phyloP scores from a whole-genome alignment of 2,888 invertebrate species.

The Heterodera filipjevi region DNA sequence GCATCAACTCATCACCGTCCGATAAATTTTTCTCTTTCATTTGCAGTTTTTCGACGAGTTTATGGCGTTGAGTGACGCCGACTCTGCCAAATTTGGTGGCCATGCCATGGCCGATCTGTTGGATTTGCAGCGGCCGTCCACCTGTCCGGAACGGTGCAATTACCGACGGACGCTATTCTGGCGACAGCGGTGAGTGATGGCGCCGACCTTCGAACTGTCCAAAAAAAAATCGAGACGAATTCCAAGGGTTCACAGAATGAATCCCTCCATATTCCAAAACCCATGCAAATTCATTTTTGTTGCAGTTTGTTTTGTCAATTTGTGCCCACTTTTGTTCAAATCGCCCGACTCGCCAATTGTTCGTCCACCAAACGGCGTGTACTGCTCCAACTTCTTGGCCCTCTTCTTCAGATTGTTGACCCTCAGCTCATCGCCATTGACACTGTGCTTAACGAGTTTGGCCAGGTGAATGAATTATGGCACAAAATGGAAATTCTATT shows the following conservation, averaged over 20 bases:
- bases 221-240: too few species aligned
- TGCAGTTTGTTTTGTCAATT: constrained; percentile 41
- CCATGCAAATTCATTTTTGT: too few species aligned
- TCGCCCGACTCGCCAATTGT: not conserved
- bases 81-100: not conserved
- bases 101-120: constrained; percentile 25
- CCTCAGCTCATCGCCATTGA: not conserved
- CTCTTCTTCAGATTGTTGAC: constrained; percentile 13
- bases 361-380: not conserved
- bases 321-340: constrained; percentile 39
- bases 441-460: not conserved
- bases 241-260: too few species aligned
- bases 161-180: constrained; percentile 36
- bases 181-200: constrained; percentile 27
- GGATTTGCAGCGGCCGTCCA: constrained; percentile 31
- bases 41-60: constrained; percentile 13
- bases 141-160: constrained; percentile 37
- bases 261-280: too few species aligned
- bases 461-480: constrained; percentile 2
- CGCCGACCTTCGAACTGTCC: not conserved
- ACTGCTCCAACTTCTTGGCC: constrained; percentile 20
- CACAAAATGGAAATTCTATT: too few species aligned
- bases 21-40: not conserved
- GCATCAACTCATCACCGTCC: not conserved
- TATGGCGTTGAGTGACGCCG: not conserved